Conservation (phyloP, 2,888 invertebrate species). For the Pyrgus malvae region DNA sequence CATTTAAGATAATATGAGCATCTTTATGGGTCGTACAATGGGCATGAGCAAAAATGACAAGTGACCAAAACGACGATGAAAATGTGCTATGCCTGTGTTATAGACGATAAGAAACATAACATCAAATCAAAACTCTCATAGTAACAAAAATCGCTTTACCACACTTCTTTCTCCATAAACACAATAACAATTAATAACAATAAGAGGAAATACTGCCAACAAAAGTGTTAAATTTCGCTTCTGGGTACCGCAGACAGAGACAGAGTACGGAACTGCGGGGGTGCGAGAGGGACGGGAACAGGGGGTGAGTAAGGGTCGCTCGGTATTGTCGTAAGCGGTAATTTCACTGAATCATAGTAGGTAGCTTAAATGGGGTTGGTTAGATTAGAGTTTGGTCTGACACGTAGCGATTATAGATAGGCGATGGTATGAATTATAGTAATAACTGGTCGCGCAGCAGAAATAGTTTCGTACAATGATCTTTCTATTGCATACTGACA, state of each 20-base stretch:
- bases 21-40: too few species aligned
- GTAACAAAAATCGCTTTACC: background rate
- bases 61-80: too few species aligned
- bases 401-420: background rate
- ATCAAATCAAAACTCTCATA: background rate
- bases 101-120: too few species aligned
- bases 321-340: conserved; percentile 28
- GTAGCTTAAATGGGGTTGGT: conserved; percentile 26
- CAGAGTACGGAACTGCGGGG: background rate
- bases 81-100: too few species aligned
- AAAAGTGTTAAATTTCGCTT: conserved; percentile 25
- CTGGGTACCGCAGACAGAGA: conserved; percentile 18
- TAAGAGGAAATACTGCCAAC: conserved; percentile 14
- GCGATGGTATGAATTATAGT: background rate
- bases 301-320: conserved; percentile 25
- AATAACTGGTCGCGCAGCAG: too few species aligned
- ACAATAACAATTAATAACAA: conserved; percentile 22
- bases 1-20: too few species aligned
- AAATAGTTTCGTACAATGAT: too few species aligned
- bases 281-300: conserved; percentile 4
- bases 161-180: background rate
- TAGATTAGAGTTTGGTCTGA: background rate
- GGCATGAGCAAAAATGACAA: too few species aligned
- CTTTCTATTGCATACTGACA: too few species aligned
- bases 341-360: conserved; percentile 27